Base-by-base conservation (phyloP, 2,888 invertebrate species). In the Pecten maximus region DNA sequence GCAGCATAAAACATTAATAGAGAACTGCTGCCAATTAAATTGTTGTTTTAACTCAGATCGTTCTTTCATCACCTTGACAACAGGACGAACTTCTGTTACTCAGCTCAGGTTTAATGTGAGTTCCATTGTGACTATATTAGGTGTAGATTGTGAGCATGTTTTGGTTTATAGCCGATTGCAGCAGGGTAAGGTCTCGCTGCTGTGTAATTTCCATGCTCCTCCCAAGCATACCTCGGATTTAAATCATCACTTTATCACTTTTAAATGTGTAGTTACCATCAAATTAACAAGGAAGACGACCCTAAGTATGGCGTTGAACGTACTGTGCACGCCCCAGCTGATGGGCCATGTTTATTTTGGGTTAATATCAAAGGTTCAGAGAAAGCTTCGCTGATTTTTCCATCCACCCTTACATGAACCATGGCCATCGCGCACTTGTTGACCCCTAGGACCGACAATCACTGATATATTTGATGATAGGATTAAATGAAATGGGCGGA, bases 211-310 rank as follows among this genome's bases (percentile, higher is more conserved):
- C 35, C 74, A 6, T 35, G 35, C 74, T 74, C 74, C 74, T 74
- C 74, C 74, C 28, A 74, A 74, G 74, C 74, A 74, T 74, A 74
- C 74, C 28, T 74, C 74, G 35, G 74, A 74, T 74, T 74, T 74
- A 74, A 74, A 74, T 74, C 74, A 74, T 23, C 6, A 35, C 74
- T 74, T 74, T 74, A 74, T 74, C 74, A 74, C 35, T 74, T 74
- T 74, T 74, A 74, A 74, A 74, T 74, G 19, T 74, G 74, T 74
- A 74, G 74, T 74, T 28, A 74, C 74, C 28, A 15, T 74, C 74
- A 74, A 74, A 74, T 74, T 74, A 74, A 74, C 74, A 74, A 74
- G 74, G 74, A 74, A 74, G 74, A 74, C 74, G 74, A 35, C 35
- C 74, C 74, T 74, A 74, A 74, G 23, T 74, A 74, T 28, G 74